These are phyloP conservation scores for Ranitomeya imitator DNA, from an alignment of 2,113 vertebrate species.

Conservation along the genomic window DNA sequence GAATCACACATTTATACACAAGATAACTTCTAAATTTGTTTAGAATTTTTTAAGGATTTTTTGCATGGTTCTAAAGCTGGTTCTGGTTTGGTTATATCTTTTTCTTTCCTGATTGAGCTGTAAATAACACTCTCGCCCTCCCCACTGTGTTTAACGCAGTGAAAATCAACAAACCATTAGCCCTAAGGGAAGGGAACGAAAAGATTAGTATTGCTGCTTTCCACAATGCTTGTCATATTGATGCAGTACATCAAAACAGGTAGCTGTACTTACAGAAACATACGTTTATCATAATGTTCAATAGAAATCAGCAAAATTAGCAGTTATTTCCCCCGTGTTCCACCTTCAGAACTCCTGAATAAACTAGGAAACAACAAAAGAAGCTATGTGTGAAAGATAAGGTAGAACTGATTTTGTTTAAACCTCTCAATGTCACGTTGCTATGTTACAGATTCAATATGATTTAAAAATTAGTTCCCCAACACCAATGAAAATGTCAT, in stretches of 20 bases:
- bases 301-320: neutral
- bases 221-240: neutral
- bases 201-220: neutral
- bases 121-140: neutral
- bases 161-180: neutral
- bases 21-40: neutral
- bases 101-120: neutral
- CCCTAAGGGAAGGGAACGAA: neutral
- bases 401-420: neutral
- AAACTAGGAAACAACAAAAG: neutral
- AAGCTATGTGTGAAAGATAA: neutral
- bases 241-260: neutral
- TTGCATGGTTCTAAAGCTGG: neutral
- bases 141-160: neutral
- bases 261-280: neutral
- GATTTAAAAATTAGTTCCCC: slow-evolving; percentile 5
- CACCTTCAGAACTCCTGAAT: neutral
- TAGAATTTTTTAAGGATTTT: neutral
- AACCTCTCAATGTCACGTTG: neutral
- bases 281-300: neutral
- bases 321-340: neutral
- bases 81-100: neutral
- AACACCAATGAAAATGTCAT: neutral
- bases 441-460: neutral
- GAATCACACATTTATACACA: no score